Percentiles rank a stretch among this genome's conserved stretches.
Evolutionary conservation across 2,113 vertebrate species (phyloP).

Genomic region (Oenanthe melanoleuca): DNA sequence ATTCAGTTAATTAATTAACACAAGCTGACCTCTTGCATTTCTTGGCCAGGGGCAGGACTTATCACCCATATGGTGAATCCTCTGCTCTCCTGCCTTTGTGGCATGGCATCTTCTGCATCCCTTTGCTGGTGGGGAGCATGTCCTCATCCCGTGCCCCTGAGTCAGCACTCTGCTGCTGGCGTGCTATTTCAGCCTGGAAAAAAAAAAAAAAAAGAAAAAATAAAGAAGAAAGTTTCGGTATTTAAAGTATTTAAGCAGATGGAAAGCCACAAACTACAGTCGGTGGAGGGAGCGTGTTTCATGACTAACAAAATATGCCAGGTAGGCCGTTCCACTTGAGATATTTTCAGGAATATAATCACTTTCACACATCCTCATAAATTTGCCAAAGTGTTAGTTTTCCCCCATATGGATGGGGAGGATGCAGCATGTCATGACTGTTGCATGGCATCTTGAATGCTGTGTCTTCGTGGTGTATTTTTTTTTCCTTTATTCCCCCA

Average conservation of each 20-base stretch:
- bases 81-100: neutral
- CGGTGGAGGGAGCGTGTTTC: constrained; percentile 56
- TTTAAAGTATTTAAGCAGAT: constrained; percentile 68
- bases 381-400: constrained; percentile 65
- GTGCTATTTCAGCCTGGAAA: neutral
- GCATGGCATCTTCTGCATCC: neutral
- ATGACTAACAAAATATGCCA: constrained; percentile 70
- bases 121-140: neutral
- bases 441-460: constrained; percentile 24
- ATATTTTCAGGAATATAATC: constrained; percentile 71
- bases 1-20: neutral
- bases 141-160: neutral
- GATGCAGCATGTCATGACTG: constrained; percentile 52
- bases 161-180: constrained; percentile 41
- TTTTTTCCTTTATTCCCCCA: neutral
- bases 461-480: neutral
- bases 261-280: constrained; percentile 59
- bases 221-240: constrained; percentile 4
- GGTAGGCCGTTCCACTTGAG: constrained; percentile 60
- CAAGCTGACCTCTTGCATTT: neutral
- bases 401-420: constrained; percentile 48
- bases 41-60: neutral
- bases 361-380: constrained; percentile 62
- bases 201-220: neutral
- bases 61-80: accelerated